Evolutionary conservation across 1,140 invertebrate genomes (phyloP).

Genomic region (Antheraea pernyi): DNA sequence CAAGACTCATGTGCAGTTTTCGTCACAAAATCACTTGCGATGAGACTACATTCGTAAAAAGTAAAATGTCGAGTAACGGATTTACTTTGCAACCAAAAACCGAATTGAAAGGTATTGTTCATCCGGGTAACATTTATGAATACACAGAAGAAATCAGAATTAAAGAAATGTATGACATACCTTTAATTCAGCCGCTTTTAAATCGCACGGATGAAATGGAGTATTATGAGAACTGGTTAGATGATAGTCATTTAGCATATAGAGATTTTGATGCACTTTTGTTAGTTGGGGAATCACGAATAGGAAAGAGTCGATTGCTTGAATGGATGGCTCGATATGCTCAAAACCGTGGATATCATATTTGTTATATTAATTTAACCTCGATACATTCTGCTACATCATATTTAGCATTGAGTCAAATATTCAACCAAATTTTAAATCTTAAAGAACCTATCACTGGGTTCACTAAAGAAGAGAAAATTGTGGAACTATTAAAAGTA

Average conservation of each 20-base stretch:
- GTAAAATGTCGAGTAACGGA: conserved; percentile 77
- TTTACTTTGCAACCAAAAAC: conserved; percentile 77
- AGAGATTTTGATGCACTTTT: conserved; percentile 66
- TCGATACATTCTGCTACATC: conserved; percentile 68
- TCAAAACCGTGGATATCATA: conserved; percentile 41
- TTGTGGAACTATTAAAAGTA: conserved; percentile 52
- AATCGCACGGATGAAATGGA: conserved; percentile 68
- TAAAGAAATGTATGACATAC: conserved; percentile 61
- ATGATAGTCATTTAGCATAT: conserved; percentile 35
- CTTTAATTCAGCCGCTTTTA: conserved; percentile 55
- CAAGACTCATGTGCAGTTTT: conserved; percentile 86
- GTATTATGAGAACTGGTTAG: conserved; percentile 62
- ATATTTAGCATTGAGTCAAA: conserved; percentile 68
- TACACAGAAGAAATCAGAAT: conserved; percentile 72
- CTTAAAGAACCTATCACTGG: conserved; percentile 51
- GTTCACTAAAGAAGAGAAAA: conserved; percentile 69
- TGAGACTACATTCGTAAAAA: conserved; percentile 79
- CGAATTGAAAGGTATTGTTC: conserved; percentile 78
- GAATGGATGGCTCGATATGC: conserved; percentile 59
- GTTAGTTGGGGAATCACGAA: conserved; percentile 64
- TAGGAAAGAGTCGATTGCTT: conserved; percentile 71
- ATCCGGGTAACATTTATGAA: conserved; percentile 77
- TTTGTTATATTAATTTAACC: conserved; percentile 54
- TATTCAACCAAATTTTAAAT: conserved; percentile 62
- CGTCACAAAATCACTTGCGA: conserved; percentile 82